A percentile compares a stretch with the other conserved stretches of the same genome.
These are phyloP conservation scores for Spinus pinus DNA, from an alignment of 2,797 vertebrate species.

Conservation along the genomic window DNA sequence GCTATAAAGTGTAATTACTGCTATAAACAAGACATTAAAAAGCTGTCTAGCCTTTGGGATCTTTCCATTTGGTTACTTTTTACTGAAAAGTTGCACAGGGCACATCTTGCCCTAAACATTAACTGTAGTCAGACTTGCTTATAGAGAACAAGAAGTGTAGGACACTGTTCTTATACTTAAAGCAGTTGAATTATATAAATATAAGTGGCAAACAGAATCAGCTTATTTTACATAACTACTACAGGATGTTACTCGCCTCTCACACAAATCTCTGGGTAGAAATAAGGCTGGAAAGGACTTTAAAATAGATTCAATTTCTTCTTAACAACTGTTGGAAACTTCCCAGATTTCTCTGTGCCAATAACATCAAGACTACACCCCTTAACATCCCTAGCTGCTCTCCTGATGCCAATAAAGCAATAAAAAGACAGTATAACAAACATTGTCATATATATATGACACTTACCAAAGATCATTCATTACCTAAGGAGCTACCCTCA, in stretches of 20 bases:
- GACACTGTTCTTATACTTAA: neutral
- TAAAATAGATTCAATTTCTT: conserved; percentile 19
- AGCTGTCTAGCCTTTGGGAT: neutral
- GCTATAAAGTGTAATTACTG: neutral
- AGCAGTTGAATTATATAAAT: neutral
- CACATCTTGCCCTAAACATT: neutral
- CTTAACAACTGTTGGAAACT: conserved; percentile 15
- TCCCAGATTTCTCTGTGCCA: neutral
- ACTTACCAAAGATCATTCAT: neutral
- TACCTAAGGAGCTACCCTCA: neutral
- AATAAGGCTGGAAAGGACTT: conserved; percentile 15
- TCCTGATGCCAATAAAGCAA: conserved; percentile 45
- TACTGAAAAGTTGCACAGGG: neutral
- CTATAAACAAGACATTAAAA: neutral
- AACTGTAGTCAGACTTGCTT: neutral
- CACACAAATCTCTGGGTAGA: neutral
- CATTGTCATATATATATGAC: neutral
- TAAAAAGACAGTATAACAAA: conserved; percentile 38
- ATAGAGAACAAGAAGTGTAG: neutral
- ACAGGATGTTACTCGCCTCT: neutral
- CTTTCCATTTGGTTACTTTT: neutral
- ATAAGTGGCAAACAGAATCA: neutral
- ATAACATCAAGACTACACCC: neutral
- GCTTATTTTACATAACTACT: neutral
- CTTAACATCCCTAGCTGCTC: conserved; percentile 3